A percentile compares a stretch with the other conserved stretches of the same genome.
Conservation (phyloP, 2,888 invertebrate genomes). For the Melieria omissa region DNA sequence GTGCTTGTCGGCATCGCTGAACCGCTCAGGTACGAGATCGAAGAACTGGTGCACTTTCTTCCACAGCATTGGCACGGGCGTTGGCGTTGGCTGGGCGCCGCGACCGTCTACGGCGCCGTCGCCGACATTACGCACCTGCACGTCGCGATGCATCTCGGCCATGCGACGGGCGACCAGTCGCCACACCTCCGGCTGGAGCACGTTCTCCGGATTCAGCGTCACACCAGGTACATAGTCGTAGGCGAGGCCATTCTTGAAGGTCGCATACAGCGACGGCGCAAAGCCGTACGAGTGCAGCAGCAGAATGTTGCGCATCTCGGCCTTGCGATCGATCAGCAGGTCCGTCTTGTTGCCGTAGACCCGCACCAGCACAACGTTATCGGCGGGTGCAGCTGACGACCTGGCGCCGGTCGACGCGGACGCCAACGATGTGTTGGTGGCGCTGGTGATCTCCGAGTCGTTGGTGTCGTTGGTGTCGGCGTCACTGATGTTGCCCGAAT, state of each 20-base stretch:
- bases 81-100: constrained; percentile 35
- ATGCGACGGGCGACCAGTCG: constrained; percentile 81
- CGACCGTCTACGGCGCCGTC: constrained; percentile 33
- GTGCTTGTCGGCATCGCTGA: constrained; percentile 76
- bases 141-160: constrained; percentile 83
- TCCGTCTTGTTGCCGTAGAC: constrained; percentile 95
- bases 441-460: constrained; percentile 19
- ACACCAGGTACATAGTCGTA: constrained; percentile 89
- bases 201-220: constrained; percentile 76
- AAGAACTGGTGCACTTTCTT: constrained; percentile 80
- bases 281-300: constrained; percentile 78
- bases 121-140: constrained; percentile 46
- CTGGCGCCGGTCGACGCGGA: neutral
- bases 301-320: constrained; percentile 76
- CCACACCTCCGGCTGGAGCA: constrained; percentile 75
- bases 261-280: constrained; percentile 88
- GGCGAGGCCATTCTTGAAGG: constrained; percentile 92
- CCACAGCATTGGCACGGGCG: constrained; percentile 78
- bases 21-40: constrained; percentile 77
- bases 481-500: constrained; percentile 45
- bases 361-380: constrained; percentile 83
- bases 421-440: neutral
- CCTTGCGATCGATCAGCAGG: constrained; percentile 87
- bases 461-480: constrained; percentile 32
- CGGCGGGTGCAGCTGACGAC: constrained; percentile 43